Evolutionary conservation across 1,140 invertebrate species (phyloP).

Genomic region (Alviniconcha marisindica): DNA sequence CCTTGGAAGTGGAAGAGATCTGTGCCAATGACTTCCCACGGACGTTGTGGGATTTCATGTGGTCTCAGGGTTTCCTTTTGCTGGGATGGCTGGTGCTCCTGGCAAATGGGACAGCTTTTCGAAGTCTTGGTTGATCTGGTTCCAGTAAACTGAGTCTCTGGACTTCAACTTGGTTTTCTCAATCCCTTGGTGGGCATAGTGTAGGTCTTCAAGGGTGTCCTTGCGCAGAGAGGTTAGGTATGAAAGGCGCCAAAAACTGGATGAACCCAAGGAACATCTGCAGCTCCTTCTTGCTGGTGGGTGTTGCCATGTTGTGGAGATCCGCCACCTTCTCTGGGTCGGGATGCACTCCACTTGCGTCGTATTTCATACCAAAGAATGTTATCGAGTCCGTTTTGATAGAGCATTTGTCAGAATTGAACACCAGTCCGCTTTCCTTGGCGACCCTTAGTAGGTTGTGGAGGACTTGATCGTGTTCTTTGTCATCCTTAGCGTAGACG

Average conservation of each 20-base stretch:
- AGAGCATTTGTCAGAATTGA: slow-evolving; percentile 31
- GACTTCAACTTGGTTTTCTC: slow-evolving; percentile 71
- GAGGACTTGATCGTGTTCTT: slow-evolving; percentile 10
- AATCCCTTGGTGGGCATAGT: background rate
- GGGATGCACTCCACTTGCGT: background rate
- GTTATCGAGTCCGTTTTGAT: slow-evolving; percentile 12
- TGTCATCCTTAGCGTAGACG: background rate
- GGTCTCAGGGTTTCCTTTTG: slow-evolving; percentile 15
- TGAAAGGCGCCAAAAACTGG: too few species aligned
- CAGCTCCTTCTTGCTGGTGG: slow-evolving; percentile 51
- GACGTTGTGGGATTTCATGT: slow-evolving; percentile 39
- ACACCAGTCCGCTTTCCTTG: slow-evolving; percentile 2
- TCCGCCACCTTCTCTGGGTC: slow-evolving; percentile 20
- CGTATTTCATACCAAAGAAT: slow-evolving; percentile 35
- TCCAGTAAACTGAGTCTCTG: slow-evolving; percentile 74
- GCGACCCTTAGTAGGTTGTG: slow-evolving; percentile 15
- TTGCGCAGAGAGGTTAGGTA: too few species aligned
- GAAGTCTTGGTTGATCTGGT: slow-evolving; percentile 75
- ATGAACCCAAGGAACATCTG: too few species aligned
- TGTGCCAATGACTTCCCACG: slow-evolving; percentile 28
- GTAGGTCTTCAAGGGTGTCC: background rate
- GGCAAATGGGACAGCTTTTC: slow-evolving; percentile 74
- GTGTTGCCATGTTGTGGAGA: slow-evolving; percentile 63
- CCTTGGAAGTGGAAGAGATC: slow-evolving; percentile 38
- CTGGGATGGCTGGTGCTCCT: slow-evolving; percentile 23